Evolutionary conservation across 2,113 vertebrate genomes (phyloP), one percentile per base, ranked within the genome.

Genomic region (Eretmochelys imbricata): DNA sequence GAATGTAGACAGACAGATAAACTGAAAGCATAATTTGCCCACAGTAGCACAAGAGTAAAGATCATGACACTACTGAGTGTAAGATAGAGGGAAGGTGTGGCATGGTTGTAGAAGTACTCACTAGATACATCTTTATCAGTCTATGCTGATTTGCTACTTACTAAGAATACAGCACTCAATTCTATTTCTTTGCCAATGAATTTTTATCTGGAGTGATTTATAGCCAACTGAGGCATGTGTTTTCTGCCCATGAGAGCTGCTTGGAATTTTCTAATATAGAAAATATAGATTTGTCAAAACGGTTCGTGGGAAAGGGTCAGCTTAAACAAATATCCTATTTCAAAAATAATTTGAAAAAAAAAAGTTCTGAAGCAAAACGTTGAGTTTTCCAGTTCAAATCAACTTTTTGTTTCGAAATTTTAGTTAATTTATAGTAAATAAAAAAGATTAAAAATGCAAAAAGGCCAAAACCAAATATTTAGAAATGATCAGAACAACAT

Each of bases 71-170:
- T 10, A 24, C 69, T 46, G 42, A 78, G 11, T 5, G 13, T 78
- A 9, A 46, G 13, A 27, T 35, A 1, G 3, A 79, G n/a, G 38
- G 50, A 46, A 79, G 6, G 17, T 13, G 38, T 1, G 0, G 53
- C 69, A 65, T 20, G 2, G 42, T n/a, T 29, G 1, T 16, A 1
- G 87, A 0, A 0, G 69, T 1, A 13, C 85, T 86, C 65, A 31
- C 51, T 80, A 10, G 38, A 84, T 0, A 35, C 78, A 0, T 6
- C 51, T 35, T 54, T 69, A 82, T 75, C 22, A 62, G 79, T 22
- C 79, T 31, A 0, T 25, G 3, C 72, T 72, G 88, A 89, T 38
- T 5, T 54, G 82, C 88, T 59, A 62, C 50, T 82, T 5, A 25
- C 72, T 27, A 19, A 35, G 46, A 50, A 84, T 24, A 25, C 88